A percentile compares a stretch with the other conserved stretches of the same genome.
phyloP scores from a whole-genome alignment of 2,888 invertebrate genomes.

The Temnothorax rugatulus region DNA sequence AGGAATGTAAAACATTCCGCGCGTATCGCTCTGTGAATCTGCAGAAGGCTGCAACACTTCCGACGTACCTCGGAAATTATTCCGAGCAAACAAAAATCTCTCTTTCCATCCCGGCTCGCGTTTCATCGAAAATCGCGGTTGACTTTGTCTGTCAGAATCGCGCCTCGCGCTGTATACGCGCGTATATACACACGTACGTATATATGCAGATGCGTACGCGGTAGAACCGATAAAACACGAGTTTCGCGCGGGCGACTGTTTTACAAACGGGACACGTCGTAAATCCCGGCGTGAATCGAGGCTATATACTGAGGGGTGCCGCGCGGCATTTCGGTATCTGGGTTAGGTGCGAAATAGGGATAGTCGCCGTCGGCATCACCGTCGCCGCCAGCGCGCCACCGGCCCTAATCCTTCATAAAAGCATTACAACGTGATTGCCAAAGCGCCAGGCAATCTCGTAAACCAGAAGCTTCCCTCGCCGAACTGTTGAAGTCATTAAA shows the following conservation, averaged over 20 bases:
- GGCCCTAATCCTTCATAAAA: slow-evolving; percentile 43
- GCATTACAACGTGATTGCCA: slow-evolving; percentile 25
- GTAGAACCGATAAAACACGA: slow-evolving; percentile 30
- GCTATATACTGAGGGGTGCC: slow-evolving; percentile 24
- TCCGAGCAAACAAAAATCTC: too few species aligned
- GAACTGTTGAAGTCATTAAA: slow-evolving; percentile 32
- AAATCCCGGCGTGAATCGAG: slow-evolving; percentile 49
- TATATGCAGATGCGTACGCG: neutral
- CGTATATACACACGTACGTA: neutral
- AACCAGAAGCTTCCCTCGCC: neutral
- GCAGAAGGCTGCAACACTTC: neutral
- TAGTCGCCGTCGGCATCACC: neutral
- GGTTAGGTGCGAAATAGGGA: slow-evolving; percentile 43
- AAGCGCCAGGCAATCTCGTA: slow-evolving; percentile 28
- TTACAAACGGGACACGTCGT: slow-evolving; percentile 48
- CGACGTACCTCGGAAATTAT: neutral
- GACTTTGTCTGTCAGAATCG: slow-evolving; percentile 10
- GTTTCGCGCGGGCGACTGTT: slow-evolving; percentile 29
- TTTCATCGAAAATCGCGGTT: neutral
- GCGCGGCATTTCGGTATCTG: slow-evolving; percentile 42
- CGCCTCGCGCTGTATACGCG: neutral
- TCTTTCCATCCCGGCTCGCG: too few species aligned
- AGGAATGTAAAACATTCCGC: neutral
- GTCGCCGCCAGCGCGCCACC: neutral
- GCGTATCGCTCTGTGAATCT: neutral